Evolutionary conservation across 2,797 vertebrate species (phyloP), one percentile per base, ranked within the genome.

Genomic region (Helicolenus hilgendorfi): DNA sequence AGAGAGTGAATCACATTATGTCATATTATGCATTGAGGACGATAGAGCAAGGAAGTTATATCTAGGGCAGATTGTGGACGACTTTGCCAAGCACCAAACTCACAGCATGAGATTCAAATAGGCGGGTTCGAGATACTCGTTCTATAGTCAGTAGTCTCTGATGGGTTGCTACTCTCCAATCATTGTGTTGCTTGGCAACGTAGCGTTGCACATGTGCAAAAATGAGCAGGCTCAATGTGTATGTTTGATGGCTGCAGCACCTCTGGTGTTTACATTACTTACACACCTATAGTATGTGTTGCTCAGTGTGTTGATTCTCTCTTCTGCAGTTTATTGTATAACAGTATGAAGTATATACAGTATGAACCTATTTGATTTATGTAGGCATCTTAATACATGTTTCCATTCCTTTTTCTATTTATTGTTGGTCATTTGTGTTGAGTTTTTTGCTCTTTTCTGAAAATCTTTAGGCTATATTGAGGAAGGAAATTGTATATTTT

Each of bases 131-230:
- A 26, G 67, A 68, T 22, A 29, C 20, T 78, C 29, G 15, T 60
- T 53, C 53, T 14, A 13, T 20, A 18, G 49, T 72, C 67, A 79
- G 78, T 81, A 76, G 73, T 85, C 72, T 77, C 63, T 69, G 70
- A 72, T 82, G 45, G 77, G 83, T 79, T 88, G 58, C 69, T 79
- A 69, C 55, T 75, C 76, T 65, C 33, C 77, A 85, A 72, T 81
- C 62, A 56, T 49, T 69, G 49, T 80, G 83, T 80, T 88, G 85
- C 83, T 79, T 90, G 70, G 85, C 60, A 86, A 82, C 75, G 7
- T 27, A 59, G 31, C 2, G 0, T 62, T 7, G 67, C 20, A 72
- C 64, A 11, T 11, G 1, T 80, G 49, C 36, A 65, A 49, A 13
- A 78, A 56, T 76, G 5, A 78, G 24, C 56, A 67, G 53, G 41